Evolutionary conservation across 2,797 vertebrate species (phyloP).

Genomic region (Pseudocheirus occidentalis): DNA sequence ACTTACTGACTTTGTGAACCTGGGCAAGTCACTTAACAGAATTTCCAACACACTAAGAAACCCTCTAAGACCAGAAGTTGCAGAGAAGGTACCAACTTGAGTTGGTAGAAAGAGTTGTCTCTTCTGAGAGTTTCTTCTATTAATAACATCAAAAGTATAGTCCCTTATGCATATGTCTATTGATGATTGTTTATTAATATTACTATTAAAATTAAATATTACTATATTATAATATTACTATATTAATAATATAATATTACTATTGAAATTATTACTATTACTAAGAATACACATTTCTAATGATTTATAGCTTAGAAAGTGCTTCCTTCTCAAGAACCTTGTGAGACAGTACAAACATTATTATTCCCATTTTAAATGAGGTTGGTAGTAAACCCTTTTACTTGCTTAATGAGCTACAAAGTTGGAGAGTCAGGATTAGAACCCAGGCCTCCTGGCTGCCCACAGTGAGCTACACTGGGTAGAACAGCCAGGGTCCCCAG

Average conservation of each 20-base stretch:
- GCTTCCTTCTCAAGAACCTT: neutral
- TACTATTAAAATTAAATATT: too few species aligned
- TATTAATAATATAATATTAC: too few species aligned
- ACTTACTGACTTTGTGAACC: neutral
- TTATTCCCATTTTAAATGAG: neutral
- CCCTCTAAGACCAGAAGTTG: neutral
- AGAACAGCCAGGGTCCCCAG: neutral
- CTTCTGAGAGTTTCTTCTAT: neutral
- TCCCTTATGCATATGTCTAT: neutral
- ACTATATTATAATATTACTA: too few species aligned
- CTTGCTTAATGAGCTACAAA: constrained; percentile 11
- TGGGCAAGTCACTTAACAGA: neutral
- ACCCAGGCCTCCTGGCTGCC: neutral
- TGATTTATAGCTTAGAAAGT: neutral
- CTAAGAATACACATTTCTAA: neutral
- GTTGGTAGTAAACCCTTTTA: neutral
- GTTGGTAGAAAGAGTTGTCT: neutral
- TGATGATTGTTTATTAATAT: neutral
- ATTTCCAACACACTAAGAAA: neutral
- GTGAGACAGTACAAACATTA: neutral
- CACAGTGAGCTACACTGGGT: neutral
- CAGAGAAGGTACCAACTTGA: neutral
- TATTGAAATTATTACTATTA: neutral
- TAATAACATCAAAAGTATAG: neutral
- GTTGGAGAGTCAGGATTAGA: neutral